These are phyloP conservation scores for Trachops cirrhosus DNA, from an alignment of 2,797 vertebrate genomes.

Conservation along the genomic window DNA sequence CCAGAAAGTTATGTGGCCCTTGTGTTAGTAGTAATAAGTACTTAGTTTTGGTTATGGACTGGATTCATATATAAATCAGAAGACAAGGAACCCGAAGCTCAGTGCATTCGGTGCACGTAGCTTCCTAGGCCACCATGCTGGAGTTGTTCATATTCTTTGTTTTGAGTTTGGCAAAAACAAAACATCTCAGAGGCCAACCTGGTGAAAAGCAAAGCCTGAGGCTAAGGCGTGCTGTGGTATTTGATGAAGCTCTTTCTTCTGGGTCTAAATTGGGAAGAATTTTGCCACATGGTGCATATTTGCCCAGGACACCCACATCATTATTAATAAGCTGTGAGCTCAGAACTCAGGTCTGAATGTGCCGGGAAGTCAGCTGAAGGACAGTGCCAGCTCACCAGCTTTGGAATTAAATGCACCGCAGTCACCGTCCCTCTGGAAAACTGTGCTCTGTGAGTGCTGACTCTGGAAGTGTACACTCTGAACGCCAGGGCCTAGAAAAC, in stretches of 20 bases:
- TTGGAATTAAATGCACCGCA: not conserved
- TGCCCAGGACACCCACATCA: not conserved
- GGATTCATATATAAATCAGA: not conserved
- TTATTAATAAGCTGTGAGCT: not conserved
- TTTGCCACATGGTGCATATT: not conserved
- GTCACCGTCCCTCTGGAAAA: not conserved
- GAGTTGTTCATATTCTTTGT: not conserved
- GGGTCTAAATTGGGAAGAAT: not conserved
- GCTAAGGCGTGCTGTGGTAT: not conserved
- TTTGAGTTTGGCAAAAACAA: not conserved
- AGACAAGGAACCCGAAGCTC: not conserved
- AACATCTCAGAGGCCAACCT: not conserved
- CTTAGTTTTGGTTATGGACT: not conserved
- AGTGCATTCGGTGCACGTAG: accelerated
- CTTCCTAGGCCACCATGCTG: not conserved
- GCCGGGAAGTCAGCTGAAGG: not conserved
- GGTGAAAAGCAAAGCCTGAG: not conserved
- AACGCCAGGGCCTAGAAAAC: not conserved
- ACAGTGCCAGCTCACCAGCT: not conserved
- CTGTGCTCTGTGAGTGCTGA: not conserved
- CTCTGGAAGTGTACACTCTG: not conserved
- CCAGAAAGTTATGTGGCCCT: not conserved
- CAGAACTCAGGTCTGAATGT: not conserved
- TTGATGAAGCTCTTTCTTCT: not conserved
- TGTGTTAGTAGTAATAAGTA: not conserved